phyloP scores from a whole-genome alignment of 2,797 vertebrate species.

The Danio aesculapii region DNA sequence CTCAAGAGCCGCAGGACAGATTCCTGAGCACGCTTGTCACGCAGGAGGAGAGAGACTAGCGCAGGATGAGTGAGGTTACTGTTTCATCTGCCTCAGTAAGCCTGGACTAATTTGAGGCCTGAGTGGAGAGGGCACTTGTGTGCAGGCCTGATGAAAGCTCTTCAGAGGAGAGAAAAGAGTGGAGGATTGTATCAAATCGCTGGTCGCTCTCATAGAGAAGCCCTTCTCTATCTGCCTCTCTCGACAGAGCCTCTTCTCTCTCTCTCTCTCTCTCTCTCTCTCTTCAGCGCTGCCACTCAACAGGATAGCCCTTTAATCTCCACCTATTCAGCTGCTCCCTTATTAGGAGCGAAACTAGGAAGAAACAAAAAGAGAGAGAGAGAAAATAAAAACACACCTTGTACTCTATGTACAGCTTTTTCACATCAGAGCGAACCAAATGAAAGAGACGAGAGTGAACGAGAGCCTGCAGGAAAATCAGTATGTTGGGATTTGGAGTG shows the following conservation, averaged over 20 bases:
- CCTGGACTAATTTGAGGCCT: slow-evolving; percentile 73
- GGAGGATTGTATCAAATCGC: slow-evolving; percentile 68
- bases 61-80: slow-evolving; percentile 51
- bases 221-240: slow-evolving; percentile 35
- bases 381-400: slow-evolving; percentile 47
- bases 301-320: slow-evolving; percentile 65
- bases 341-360: slow-evolving; percentile 61
- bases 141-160: slow-evolving; percentile 80
- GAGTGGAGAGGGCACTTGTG: slow-evolving; percentile 79
- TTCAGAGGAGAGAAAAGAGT: slow-evolving; percentile 75
- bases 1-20: slow-evolving; percentile 38
- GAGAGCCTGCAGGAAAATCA: slow-evolving; percentile 49
- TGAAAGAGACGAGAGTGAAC: slow-evolving; percentile 29
- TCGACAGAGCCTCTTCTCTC: slow-evolving; percentile 13
- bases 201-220: slow-evolving; percentile 46
- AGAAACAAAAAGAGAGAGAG: slow-evolving; percentile 42
- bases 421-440: slow-evolving; percentile 36
- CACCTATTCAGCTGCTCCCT: slow-evolving; percentile 63
- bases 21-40: slow-evolving; percentile 38
- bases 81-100: slow-evolving; percentile 61
- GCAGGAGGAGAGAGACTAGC: slow-evolving; percentile 19
- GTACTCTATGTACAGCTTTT: slow-evolving; percentile 36
- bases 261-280: slow-evolving; percentile 32
- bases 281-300: slow-evolving; percentile 55
- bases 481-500: slow-evolving; percentile 48